Evolutionary conservation across 2,888 invertebrate genomes (phyloP), one percentile per base, ranked within the genome.

Genomic region (Therioaphis trifolii): DNA sequence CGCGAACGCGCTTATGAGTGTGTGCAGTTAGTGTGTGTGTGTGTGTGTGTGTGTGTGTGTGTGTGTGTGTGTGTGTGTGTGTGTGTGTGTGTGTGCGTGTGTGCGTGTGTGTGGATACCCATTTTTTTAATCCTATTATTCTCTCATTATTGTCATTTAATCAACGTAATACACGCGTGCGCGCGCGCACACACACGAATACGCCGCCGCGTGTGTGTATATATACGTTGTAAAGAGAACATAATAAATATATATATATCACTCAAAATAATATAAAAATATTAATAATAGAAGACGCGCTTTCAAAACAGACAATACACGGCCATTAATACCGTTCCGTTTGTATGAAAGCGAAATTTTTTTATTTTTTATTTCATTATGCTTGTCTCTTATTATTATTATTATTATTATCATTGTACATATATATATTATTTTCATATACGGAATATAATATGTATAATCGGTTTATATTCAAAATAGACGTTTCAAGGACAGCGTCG

Each of bases 391-490:
- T 74, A 74, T 82, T 74, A 74, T 79, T 78, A 76, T 63, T 63
- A 68, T 52, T 68, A 77, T 71, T 52, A 35, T 49, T 71, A 46
- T 52, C 52, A 68, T 49, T 43, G 27, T 27, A 27, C 61, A 29
- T 24, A 61, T 24, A 58, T 21, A 58, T 35, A 40, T 40, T 72
- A 63, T 71, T 27, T 74, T 82, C 82, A n/a, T 82, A 63, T 49
- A 82, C 82, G 61, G 82, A 74, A 82, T 82, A 82, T 74, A 82
- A 82, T 66, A 52, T 63, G 82, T 82, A 82, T 82, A 82, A 82
- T 82, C 82, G 82, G 82, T 82, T 82, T 82, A 82, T 82, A 82
- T 82, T 82, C 82, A 82, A 82, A 82, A 82, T 82, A 82, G 82
- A 82, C 82, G 82, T 82, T 82, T 82, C 82, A 82, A 82, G 82